Conservation (phyloP, 30 jellyfish, hydroid and myxozoan species). For the Cassiopea andromeda region DNA sequence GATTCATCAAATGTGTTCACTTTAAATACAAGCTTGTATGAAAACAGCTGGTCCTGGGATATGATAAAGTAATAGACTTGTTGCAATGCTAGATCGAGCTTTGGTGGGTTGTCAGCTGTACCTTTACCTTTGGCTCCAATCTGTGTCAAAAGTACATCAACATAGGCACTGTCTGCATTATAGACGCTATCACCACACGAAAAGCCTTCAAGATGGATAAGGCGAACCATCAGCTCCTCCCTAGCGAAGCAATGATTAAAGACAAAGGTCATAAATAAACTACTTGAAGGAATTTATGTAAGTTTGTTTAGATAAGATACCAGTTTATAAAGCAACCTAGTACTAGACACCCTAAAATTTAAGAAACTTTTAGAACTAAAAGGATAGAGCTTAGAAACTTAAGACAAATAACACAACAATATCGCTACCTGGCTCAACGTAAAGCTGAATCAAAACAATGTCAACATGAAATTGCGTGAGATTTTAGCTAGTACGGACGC, state of each 20-base stretch:
- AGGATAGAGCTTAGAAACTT: neutral
- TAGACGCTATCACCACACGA: constrained; percentile 72
- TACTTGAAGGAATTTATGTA: neutral
- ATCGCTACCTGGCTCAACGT: too few species aligned
- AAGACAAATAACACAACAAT: too few species aligned
- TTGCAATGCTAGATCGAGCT: constrained; percentile 90
- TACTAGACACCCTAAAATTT: neutral
- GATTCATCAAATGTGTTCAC: constrained; percentile 91
- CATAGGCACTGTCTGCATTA: constrained; percentile 93
- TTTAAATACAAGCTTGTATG: constrained; percentile 84
- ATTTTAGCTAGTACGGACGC: too few species aligned
- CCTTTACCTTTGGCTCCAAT: constrained; percentile 65
- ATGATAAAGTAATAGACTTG: constrained; percentile 93
- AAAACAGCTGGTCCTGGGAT: constrained; percentile 82
- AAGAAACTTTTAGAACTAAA: neutral
- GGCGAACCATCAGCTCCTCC: constrained; percentile 98
- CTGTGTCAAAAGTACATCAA: constrained; percentile 86
- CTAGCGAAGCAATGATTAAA: too few species aligned
- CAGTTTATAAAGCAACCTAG: neutral
- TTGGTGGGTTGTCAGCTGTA: constrained; percentile 79
- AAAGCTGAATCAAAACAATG: too few species aligned
- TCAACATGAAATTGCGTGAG: too few species aligned
- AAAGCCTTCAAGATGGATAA: constrained; percentile 94
- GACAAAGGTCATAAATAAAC: too few species aligned
- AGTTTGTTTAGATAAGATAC: neutral